Base-by-base conservation (phyloP, 2,888 invertebrate genomes). In the Ctena decussata region DNA sequence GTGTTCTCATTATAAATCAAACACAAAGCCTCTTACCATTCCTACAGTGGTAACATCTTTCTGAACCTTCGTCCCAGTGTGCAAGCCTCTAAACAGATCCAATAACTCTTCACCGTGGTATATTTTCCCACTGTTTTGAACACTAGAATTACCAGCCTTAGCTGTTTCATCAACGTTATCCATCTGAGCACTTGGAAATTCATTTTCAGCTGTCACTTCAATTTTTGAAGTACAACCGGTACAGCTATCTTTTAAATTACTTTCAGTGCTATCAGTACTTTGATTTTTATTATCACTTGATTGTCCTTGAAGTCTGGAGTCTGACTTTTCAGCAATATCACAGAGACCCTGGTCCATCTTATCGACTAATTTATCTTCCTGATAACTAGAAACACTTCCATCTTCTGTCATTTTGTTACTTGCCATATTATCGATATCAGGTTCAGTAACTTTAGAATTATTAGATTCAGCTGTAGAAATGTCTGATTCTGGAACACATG, bases 11-110 rank as follows among this genome's bases (percentile, higher is more conserved):
- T n/a, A n/a, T n/a, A n/a, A n/a, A n/a, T n/a, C n/a, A n/a, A n/a
- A n/a, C n/a, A n/a, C n/a, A n/a, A n/a, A n/a, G n/a, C 3, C 21
- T 46, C 92, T 89, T 91, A 96, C 95, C 96, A 99, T 97, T 11
- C 99, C 99, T 82, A 99, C 97, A n/a, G 98, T 98, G 11, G 97
- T 97, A 41, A 97, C 95, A n/a, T 96, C 92, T 27, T 85, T 84
- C 21, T 89, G 80, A 30, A 86, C 86, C 81, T 92, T 93, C n/a
- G 93, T 93, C 35, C 95, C 95, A 39, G 71, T 77, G 74, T 91
- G 91, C 35, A 90, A 77, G 53, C 60, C 84, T 72, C 89, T 90
- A 24, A 94, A 91, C 39, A 94, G 76, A 11, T 92, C 85, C 77
- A 94, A 75, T 39, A 94, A 82, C 69, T 94, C 91, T 49, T 90